Evolutionary conservation across 2,797 vertebrate species (phyloP).

Genomic region (Macroramphosus scolopax): DNA sequence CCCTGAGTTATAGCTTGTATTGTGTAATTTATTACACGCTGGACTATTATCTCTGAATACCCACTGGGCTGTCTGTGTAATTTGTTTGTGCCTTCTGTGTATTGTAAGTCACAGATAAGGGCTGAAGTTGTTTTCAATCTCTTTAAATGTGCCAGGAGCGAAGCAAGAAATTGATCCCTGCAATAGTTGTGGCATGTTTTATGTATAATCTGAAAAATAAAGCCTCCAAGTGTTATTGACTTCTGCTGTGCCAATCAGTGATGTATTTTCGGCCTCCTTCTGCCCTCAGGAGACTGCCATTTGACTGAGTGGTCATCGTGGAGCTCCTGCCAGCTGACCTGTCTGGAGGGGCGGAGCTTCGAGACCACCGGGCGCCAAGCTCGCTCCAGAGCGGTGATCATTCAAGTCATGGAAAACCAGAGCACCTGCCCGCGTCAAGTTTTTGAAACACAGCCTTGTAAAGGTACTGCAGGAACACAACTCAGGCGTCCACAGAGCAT

Average conservation of each 20-base stretch:
- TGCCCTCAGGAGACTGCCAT: conserved; percentile 89
- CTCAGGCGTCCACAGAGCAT: background rate
- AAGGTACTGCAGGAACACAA: conserved; percentile 78
- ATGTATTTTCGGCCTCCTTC: background rate
- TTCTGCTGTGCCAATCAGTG: too few species aligned
- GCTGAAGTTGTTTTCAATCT: conserved; percentile 46
- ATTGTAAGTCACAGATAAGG: conserved; percentile 40
- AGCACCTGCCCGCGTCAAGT: conserved; percentile 87
- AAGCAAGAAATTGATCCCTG: conserved; percentile 45
- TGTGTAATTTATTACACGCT: conserved; percentile 56
- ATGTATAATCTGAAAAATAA: too few species aligned
- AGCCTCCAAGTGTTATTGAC: too few species aligned
- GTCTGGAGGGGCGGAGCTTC: conserved; percentile 91
- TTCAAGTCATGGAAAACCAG: conserved; percentile 86
- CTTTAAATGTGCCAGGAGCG: conserved; percentile 51
- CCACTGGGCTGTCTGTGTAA: conserved; percentile 55
- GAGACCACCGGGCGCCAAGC: conserved; percentile 86
- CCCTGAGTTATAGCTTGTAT: too few species aligned
- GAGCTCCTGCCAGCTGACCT: conserved; percentile 94
- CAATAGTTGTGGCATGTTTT: too few species aligned
- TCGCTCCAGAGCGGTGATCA: conserved; percentile 86
- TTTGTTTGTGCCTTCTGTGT: conserved; percentile 60
- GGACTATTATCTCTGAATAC: conserved; percentile 57
- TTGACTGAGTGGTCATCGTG: conserved; percentile 92
- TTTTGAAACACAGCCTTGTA: conserved; percentile 87